Base-by-base conservation (phyloP, 2,797 vertebrate species). In the Falco naumanni region DNA sequence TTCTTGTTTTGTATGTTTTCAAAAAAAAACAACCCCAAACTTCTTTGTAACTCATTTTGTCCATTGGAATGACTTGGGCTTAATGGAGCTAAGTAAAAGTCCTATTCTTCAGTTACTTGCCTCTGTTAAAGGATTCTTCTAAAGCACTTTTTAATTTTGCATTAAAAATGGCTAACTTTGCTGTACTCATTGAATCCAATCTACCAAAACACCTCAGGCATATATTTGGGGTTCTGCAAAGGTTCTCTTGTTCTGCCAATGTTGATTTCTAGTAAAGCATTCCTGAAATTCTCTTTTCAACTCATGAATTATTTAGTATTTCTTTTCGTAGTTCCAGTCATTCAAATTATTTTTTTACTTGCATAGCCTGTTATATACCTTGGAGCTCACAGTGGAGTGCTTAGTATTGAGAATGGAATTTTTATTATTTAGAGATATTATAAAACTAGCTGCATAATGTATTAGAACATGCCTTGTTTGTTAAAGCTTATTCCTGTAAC, bases 221-320 rank as follows among this genome's bases (percentile, higher is more conserved):
- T 50, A 1, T 60, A 47, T 84, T 90, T 78, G 78, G 29, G 8
- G 43, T 81, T 94, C 77, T 82, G 15, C 59, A 78, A 54, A 82
- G 7, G 12, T 81, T 86, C 4, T 48, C 13, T 78, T 60, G 11
- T 85, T 93, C 59, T 82, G 51, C 34, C 51, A 74, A 4, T 41
- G 68, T 3, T 86, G 69, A 47, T 84, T 95, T 89, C 90, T 84
- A 51, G 70, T 90, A 82, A 75, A 88, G 19, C 83, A 79, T 97
- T 96, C 70, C 50, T 95, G 59, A 82, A 84, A 93, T 81, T 86
- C 65, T 90, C 53, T 84, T 77, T 93, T 61, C 25, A 84, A 43
- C n/a, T 87, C 48, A 84, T 69, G 43, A 91, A 89, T 84, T 96
- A 86, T 92, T 89, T 65, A 95, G 13, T 83, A 77, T 51, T 93